Base-by-base conservation (phyloP, 2,797 vertebrate genomes). In the Protonibea diacanthus region DNA sequence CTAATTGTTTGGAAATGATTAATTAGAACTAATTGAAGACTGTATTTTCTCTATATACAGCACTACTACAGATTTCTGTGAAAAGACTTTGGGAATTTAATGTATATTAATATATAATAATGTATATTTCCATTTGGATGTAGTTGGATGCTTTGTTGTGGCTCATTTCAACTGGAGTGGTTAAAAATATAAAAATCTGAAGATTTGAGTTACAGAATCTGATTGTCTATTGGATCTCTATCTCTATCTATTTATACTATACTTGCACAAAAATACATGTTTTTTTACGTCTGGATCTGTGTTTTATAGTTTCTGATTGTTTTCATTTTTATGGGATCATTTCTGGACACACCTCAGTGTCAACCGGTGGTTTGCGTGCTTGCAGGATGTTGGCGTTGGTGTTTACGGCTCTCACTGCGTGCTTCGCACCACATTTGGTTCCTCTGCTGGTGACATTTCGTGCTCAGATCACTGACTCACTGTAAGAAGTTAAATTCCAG, bases 331-430 rank as follows among this genome's bases (percentile, higher is more conserved):
- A 17, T 6, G 9, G 27, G 21, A 2, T 21, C 1, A 52, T 49
- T 60, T 49, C 2, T 6, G 56, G 40, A 55, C 60, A 0, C 29
- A 0, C 25, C 69, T 64, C 20, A 1, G 20, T 15, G 49, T 20
- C 40, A 55, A 40, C 1, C 6, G 20, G 23, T 9, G 23, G 18
- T 17, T 4, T 5, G 15, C 84, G 48, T 84, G 62, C 65, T 80
- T 58, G 27, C 57, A 27, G 60, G 61, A 75, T 80, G 84, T 79
- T 6, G 44, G 45, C 1, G 1, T 72, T 3, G 21, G 52, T 83
- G 84, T 84, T 91, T 82, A 82, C 62, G 47, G 63, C 74, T 71
- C 14, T 33, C 49, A 13, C 75, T 18, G 4, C 64, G 33, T 80
- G 84, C 80, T 74, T 10, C 27, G 57, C 27, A 17, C 68, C 72